phyloP scores from a whole-genome alignment of 2,888 invertebrate genomes.

The Pecten maximus region DNA sequence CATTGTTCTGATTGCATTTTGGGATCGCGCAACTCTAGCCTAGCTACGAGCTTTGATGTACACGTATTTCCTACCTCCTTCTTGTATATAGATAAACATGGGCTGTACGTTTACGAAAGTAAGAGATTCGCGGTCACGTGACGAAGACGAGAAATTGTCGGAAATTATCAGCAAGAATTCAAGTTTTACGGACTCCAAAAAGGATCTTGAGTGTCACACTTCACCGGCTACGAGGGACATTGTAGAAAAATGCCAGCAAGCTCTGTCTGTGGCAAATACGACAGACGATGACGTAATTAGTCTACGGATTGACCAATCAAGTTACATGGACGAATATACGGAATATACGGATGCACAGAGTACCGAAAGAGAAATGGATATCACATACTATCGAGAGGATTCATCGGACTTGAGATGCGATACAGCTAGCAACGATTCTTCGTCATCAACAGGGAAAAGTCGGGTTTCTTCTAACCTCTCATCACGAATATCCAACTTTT shows the following conservation, averaged over 20 bases:
- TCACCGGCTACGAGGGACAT: not conserved
- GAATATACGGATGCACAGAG: not conserved
- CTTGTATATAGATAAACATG: not conserved
- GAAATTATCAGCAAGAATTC: not conserved
- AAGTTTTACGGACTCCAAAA: not conserved
- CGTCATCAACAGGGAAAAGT: not conserved
- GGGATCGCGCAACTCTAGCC: slow-evolving; percentile 33
- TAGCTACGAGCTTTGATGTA: not conserved
- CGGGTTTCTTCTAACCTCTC: not conserved
- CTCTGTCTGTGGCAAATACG: not conserved
- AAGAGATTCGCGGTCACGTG: not conserved
- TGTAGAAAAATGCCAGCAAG: not conserved
- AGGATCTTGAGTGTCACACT: not conserved
- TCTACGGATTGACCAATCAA: not conserved
- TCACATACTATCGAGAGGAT: not conserved
- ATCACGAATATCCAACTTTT: not conserved
- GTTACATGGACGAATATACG: not conserved
- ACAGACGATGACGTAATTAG: not conserved
- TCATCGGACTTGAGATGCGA: not conserved
- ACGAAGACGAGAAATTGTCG: not conserved
- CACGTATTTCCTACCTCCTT: not conserved
- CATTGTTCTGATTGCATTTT: not conserved
- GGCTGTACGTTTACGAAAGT: not conserved
- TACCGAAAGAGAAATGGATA: not conserved
- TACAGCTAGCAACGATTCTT: not conserved